These are phyloP conservation scores for Pristionchus pacificus DNA, from an alignment of 1,140 invertebrate species.

Conservation along the genomic window DNA sequence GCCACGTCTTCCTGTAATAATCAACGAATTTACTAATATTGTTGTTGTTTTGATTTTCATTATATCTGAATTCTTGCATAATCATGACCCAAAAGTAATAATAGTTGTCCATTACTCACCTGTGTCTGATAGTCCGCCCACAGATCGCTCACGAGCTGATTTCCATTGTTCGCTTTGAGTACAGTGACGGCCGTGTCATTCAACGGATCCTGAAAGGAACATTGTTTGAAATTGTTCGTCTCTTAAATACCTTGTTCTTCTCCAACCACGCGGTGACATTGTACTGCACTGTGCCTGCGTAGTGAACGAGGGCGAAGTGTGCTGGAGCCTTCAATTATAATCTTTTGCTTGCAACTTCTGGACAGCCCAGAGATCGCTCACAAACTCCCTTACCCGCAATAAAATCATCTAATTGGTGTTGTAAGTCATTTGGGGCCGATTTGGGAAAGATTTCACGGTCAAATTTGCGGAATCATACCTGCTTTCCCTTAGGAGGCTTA, in stretches of 20 bases:
- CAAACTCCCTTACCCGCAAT: not conserved
- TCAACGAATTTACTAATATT: not conserved
- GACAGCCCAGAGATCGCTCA: not conserved
- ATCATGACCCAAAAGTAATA: too few relatives aligned
- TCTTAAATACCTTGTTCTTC: slow-evolving; percentile 79
- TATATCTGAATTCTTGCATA: too few relatives aligned
- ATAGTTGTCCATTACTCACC: too few relatives aligned
- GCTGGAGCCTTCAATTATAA: slow-evolving; percentile 74
- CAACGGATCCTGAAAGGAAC: slow-evolving; percentile 71
- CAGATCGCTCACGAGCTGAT: slow-evolving; percentile 41
- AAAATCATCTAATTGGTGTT: too few relatives aligned
- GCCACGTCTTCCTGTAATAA: slow-evolving; percentile 6
- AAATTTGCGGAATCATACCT: slow-evolving; percentile 16
- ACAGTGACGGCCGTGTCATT: slow-evolving; percentile 97
- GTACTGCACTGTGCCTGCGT: slow-evolving; percentile 94
- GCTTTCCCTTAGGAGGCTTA: slow-evolving; percentile 81
- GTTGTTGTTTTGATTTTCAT: too few relatives aligned
- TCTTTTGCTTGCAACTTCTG: not conserved
- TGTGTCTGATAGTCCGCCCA: slow-evolving; percentile 55
- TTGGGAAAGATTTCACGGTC: not conserved
- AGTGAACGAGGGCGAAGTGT: slow-evolving; percentile 96
- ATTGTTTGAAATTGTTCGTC: not conserved
- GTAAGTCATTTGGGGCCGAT: too few relatives aligned
- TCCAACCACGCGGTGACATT: slow-evolving; percentile 97
- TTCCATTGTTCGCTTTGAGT: slow-evolving; percentile 71